phyloP scores from a whole-genome alignment of 1,140 invertebrate genomes.

The Pogonus chalceus region DNA sequence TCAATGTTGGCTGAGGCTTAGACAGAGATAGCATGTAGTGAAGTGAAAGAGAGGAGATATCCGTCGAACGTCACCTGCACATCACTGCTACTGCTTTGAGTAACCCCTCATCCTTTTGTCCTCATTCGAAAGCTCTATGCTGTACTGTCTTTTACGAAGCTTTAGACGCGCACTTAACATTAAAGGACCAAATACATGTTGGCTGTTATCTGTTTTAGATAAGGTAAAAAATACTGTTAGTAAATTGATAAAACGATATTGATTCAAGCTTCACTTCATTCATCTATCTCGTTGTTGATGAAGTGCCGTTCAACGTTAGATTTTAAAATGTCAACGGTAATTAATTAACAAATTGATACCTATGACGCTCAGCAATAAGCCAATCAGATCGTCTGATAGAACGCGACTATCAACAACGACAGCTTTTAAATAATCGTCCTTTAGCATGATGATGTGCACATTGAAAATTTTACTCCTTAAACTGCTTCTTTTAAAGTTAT shows the following conservation, averaged over 20 bases:
- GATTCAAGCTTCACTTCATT: background rate
- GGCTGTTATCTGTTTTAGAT: background rate
- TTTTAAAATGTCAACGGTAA: conserved; percentile 4
- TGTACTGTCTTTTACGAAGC: background rate
- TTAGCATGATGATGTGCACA: too few species aligned
- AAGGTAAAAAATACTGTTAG: background rate
- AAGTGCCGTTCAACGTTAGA: background rate
- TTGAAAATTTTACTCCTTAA: too few species aligned
- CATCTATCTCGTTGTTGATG: background rate
- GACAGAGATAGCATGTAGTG: background rate
- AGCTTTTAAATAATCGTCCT: too few species aligned
- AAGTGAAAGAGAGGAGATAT: background rate
- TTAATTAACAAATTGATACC: background rate
- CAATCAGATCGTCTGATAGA: too few species aligned
- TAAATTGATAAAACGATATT: background rate
- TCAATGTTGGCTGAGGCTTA: conserved; percentile 4
- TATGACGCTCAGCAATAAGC: background rate
- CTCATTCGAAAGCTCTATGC: too few species aligned
- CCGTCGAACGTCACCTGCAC: background rate
- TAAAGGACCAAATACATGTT: background rate
- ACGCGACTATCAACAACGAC: too few species aligned
- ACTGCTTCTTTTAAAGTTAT: too few species aligned
- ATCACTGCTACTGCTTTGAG: background rate
- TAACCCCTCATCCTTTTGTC: background rate
- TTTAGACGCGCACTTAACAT: background rate